Evolutionary conservation across 2,113 vertebrate species (phyloP), one percentile per base, ranked within the genome.

Genomic region (Sminthopsis crassicaudata): DNA sequence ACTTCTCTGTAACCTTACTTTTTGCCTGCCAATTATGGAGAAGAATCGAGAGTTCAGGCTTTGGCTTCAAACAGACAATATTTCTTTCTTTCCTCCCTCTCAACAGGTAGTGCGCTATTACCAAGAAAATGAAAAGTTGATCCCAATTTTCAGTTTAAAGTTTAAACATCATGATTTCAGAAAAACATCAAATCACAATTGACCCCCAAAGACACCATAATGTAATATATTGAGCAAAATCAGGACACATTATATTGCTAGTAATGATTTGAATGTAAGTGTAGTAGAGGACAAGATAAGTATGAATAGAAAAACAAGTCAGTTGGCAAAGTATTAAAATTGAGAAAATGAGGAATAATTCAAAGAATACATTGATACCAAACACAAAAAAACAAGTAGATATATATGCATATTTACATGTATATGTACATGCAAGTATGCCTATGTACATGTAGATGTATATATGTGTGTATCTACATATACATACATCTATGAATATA

Each of bases 51-150:
- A 84, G 19, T 42, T 42, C n/a, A 50, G 51, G 30, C 42, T 92
- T 26, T n/a, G 16, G 27, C 60, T 90, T 92, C 19, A 89, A 91
- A 88, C 60, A 92, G 53, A 94, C 57, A 92, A n/a, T 84, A 19
- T 84, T 84, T 84, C n/a, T 42, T 6, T 23, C n/a, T n/a, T 42
- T 42, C 7, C 67, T 84, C 67, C n/a, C 16, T 7, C 36, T n/a
- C 60, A 76, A 76, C 36, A 76, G 60, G 60, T 19, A n/a, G 36
- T n/a, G 4, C n/a, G 19, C 30, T n/a, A 76, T 76, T 76, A 76
- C 36, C 3, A 5, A 6, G 5, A 42, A 84, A 84, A 84, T 23
- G 67, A 84, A 84, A 42, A 42, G 2, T 42, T 42, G 36, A n/a
- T 19, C 5, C 36, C 36, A 84, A 84, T 84, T 84, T 84, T 42